Conservation (phyloP, 1,140 invertebrate species). For the Rhagoletis zephyria region DNA sequence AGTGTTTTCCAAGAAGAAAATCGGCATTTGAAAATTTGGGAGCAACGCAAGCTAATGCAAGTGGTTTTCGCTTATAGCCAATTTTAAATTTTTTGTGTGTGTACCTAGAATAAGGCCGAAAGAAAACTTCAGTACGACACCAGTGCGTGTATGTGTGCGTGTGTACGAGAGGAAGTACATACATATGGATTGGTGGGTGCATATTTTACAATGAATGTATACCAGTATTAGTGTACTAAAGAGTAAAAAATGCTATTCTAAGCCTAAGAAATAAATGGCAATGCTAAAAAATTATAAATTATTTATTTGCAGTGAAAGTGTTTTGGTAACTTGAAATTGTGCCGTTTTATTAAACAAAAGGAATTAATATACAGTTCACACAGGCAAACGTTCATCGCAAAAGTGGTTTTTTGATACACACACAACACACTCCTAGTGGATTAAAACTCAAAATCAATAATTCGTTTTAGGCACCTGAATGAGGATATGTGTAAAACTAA, state of each 20-base stretch:
- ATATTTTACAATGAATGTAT: constrained; percentile 3
- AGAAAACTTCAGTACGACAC: constrained; percentile 32
- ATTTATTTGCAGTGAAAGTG: neutral
- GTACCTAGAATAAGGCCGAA: constrained; percentile 47
- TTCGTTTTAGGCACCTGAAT: constrained; percentile 56
- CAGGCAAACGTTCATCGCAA: neutral
- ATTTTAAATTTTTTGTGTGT: constrained; percentile 47
- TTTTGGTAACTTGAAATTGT: neutral
- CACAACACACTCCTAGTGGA: constrained; percentile 5
- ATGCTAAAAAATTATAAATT: neutral
- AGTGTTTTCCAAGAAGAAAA: neutral
- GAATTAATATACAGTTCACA: neutral
- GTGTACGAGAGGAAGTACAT: neutral
- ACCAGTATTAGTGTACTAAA: constrained; percentile 10
- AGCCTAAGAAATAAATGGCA: neutral
- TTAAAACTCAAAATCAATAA: constrained; percentile 57
- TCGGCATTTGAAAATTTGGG: constrained; percentile 9
- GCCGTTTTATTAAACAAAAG: neutral
- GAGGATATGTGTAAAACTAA: constrained; percentile 46
- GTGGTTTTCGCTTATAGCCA: constrained; percentile 45
- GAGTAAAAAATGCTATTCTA: constrained; percentile 29
- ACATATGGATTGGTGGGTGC: neutral
- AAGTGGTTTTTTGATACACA: neutral
- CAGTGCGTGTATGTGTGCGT: constrained; percentile 14
- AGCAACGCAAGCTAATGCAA: neutral